Base-by-base conservation (phyloP, 2,888 invertebrate genomes). In the Tetheella fluctuosa region DNA sequence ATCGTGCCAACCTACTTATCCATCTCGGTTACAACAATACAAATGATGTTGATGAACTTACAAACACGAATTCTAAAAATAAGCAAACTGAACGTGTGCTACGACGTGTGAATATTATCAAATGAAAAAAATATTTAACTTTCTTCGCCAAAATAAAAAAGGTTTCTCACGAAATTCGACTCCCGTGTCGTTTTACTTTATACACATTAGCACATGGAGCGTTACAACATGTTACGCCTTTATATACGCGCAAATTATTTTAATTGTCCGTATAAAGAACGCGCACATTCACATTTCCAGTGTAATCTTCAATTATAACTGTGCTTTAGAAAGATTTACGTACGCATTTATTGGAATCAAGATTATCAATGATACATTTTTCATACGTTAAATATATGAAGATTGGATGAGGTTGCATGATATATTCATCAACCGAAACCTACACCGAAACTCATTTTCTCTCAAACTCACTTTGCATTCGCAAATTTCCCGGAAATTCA, bases 121-220 rank as follows among this genome's bases (percentile, higher is more conserved):
- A 61, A 58, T 52, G 61, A 61, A 55, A 37, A 48, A 70, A 80
- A 77, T 71, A 64, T 73, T 68, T 71, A 59, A 68, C 70, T 73
- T 74, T 78, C 71, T 62, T 66, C 62, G 61, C 57, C 61, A 63
- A 74, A 73, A 74, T 68, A 65, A 58, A 56, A 62, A 65, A 64
- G 59, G 61, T 61, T 71, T 80, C 79, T 63, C 81, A 81, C 74
- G 78, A 73, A 71, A 79, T 71, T 69, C 59, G 68, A 73, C 67
- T 70, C 71, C 65, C 56, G 73, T 70, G 62, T 76, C 71, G 63
- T 59, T 64, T 74, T 63, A 54, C 56, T 63, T 58, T 64, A 59
- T 64, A 57, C 58, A 61, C 54, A 62, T 30, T 53, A 34, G 42
- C 42, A 60, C 30, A 34, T 34, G 34, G 34, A 42, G 52, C 30